phyloP scores from a whole-genome alignment of 2,888 invertebrate species.

The Adelphocoris suturalis region DNA sequence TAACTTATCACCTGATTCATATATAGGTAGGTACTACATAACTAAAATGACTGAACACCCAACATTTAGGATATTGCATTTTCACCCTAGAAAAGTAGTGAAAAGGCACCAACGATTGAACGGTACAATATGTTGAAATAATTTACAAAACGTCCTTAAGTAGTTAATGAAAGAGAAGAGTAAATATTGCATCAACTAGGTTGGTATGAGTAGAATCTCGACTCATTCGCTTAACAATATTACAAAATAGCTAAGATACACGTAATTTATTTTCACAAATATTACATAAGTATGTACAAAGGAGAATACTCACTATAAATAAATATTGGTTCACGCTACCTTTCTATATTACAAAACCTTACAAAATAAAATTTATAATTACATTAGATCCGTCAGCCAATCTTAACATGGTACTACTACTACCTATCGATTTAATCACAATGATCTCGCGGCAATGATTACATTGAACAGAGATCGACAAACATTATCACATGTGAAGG shows the following conservation, averaged over 20 bases:
- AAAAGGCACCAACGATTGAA: not conserved
- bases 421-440: constrained; percentile 36
- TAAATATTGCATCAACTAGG: constrained; percentile 21
- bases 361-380: constrained; percentile 50
- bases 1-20: constrained; percentile 7
- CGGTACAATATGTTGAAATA: not conserved
- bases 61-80: not conserved
- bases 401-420: constrained; percentile 20
- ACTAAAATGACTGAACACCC: constrained; percentile 14
- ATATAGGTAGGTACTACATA: not conserved
- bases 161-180: not conserved
- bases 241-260: constrained; percentile 43
- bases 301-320: constrained; percentile 43
- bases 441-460: constrained; percentile 57
- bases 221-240: constrained; percentile 30
- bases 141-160: not conserved
- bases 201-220: not conserved
- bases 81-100: not conserved
- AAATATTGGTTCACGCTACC: constrained; percentile 51
- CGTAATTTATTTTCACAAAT: constrained; percentile 26
- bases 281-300: constrained; percentile 47
- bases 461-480: constrained; percentile 60
- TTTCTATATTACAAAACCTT: constrained; percentile 56
- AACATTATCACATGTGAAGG: constrained; percentile 65
- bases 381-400: constrained; percentile 37